Conservation (phyloP, 2,888 invertebrate species). For the Peribatodes rhomboidaria region DNA sequence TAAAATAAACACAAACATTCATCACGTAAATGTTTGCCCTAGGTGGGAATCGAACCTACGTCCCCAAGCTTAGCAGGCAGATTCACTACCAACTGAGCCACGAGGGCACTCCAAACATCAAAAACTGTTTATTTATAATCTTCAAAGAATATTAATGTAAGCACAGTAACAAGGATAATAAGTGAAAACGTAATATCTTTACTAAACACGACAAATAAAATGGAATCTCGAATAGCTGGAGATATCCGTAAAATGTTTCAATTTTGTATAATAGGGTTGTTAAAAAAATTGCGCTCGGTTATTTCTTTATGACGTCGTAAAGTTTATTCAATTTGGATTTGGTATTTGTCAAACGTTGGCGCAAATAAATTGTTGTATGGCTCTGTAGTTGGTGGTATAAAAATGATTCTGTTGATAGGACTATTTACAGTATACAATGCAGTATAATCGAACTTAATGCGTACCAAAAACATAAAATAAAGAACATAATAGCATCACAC, state of each 20-base stretch:
- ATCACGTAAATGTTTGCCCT: no score
- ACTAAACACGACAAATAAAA: conserved; percentile 17
- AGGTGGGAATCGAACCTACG: no score
- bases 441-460: no score
- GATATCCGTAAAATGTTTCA: conserved; percentile 37
- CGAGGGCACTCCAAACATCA: no score
- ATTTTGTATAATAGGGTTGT: conserved; percentile 39
- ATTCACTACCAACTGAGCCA: no score
- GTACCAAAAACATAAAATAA: no score
- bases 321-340: conserved; percentile 38
- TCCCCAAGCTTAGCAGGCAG: no score
- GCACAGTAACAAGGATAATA: neutral
- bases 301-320: conserved; percentile 36
- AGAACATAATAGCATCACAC: no score
- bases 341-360: conserved; percentile 35
- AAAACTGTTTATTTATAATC: neutral
- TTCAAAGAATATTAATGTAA: no score
- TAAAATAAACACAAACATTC: no score
- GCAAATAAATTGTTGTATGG: conserved; percentile 23
- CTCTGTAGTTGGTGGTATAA: neutral
- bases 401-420: no score
- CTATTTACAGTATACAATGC: no score
- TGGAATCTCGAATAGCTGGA: conserved; percentile 24
- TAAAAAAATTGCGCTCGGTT: conserved; percentile 39
- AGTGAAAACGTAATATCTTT: conserved; percentile 1